phyloP scores from a whole-genome alignment of 1,140 invertebrate genomes.

The Cyclargus thomasi region DNA sequence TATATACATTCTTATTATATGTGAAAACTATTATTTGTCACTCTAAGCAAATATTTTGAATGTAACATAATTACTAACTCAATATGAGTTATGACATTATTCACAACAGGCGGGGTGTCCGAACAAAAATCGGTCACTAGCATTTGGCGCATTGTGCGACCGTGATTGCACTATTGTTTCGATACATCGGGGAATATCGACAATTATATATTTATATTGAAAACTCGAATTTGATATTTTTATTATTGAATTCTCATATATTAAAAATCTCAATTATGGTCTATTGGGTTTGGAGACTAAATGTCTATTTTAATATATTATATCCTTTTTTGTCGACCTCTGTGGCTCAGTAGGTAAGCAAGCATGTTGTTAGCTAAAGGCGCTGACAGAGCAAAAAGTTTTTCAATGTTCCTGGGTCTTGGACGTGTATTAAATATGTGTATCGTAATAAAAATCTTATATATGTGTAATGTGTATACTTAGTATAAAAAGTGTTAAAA shows the following conservation, averaged over 20 bases:
- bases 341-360: too few relatives aligned
- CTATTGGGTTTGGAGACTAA: too few relatives aligned
- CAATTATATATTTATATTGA: constrained; percentile 15
- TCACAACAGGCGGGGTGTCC: neutral
- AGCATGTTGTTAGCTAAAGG: too few relatives aligned
- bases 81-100: neutral
- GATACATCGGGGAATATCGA: constrained; percentile 16
- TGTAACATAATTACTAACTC: neutral
- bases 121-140: constrained; percentile 32
- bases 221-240: constrained; percentile 9
- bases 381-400: too few relatives aligned
- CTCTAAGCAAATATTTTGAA: neutral
- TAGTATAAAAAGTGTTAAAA: too few relatives aligned
- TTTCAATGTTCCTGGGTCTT: too few relatives aligned
- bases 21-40: neutral
- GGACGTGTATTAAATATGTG: too few relatives aligned
- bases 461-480: too few relatives aligned
- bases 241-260: constrained; percentile 3
- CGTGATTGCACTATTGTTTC: constrained; percentile 36
- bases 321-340: too few relatives aligned
- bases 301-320: too few relatives aligned
- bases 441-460: too few relatives aligned
- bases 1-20: neutral
- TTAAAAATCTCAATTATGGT: too few relatives aligned
- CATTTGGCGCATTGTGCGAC: constrained; percentile 21